Percentiles rank a stretch among this genome's conserved stretches.
These are phyloP conservation scores for Gryllus bimaculatus DNA, from an alignment of 1,140 invertebrate genomes.

Conservation along the genomic window DNA sequence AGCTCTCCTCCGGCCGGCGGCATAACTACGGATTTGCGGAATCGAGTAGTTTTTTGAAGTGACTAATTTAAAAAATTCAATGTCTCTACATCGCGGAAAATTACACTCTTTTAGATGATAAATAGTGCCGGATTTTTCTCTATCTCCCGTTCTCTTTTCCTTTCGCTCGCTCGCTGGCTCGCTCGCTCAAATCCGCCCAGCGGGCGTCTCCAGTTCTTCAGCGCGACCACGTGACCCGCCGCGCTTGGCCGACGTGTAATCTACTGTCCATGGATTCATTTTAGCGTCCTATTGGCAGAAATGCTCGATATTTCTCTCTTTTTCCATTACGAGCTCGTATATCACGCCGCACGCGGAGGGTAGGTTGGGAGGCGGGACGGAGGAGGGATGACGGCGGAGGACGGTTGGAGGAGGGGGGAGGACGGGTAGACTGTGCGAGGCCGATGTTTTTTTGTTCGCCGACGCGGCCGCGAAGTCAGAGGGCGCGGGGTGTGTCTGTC, in stretches of 20 bases:
- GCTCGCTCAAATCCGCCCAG: too few species aligned
- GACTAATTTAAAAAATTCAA: too few species aligned
- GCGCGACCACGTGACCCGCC: too few species aligned
- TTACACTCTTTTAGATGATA: too few species aligned
- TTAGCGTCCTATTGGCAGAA: slow-evolving; percentile 3
- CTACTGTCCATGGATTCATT: not conserved
- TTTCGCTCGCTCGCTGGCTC: too few species aligned
- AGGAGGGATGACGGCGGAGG: not conserved
- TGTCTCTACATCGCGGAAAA: too few species aligned
- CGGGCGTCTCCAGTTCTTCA: too few species aligned
- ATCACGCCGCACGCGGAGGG: not conserved
- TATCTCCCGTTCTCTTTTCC: too few species aligned
- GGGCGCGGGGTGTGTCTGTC: not conserved
- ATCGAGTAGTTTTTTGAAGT: too few species aligned
- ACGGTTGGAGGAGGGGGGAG: not conserved
- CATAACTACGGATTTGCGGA: too few species aligned
- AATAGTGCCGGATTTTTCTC: too few species aligned
- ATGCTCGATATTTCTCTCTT: not conserved
- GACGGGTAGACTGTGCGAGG: not conserved
- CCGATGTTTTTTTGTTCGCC: not conserved
- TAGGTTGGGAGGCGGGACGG: not conserved
- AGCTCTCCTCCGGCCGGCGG: too few species aligned
- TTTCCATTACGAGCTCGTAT: slow-evolving; percentile 4
- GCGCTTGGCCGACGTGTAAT: not conserved
- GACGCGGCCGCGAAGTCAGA: not conserved